phyloP scores from a whole-genome alignment of 2,113 vertebrate genomes.

The Arizona elegans region DNA sequence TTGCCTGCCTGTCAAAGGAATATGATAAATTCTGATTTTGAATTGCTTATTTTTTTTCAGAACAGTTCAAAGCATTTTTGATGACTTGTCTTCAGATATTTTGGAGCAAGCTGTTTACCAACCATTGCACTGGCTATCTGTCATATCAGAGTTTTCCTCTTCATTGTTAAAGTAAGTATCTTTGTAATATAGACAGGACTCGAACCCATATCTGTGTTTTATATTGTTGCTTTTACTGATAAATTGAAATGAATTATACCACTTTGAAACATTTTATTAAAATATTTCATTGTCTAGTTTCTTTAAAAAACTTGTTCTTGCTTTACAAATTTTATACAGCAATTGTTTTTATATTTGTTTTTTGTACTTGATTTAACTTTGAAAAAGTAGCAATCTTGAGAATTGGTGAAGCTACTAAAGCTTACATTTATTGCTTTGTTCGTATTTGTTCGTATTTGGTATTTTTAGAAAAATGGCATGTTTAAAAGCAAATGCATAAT shows the following conservation, averaged over 20 bases:
- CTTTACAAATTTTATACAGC: neutral
- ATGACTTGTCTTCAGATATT: conserved; percentile 51
- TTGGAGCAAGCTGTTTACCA: conserved; percentile 51
- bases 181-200: neutral
- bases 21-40: conserved; percentile 15
- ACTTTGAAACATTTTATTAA: neutral
- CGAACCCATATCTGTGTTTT: neutral
- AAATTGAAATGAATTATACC: neutral
- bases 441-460: neutral
- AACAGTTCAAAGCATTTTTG: conserved; percentile 67
- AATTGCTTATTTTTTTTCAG: conserved; percentile 66
- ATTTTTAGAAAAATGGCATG: conserved; percentile 33
- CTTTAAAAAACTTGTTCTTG: neutral
- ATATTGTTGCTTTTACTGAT: neutral
- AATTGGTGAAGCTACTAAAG: conserved; percentile 27
- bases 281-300: neutral
- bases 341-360: neutral
- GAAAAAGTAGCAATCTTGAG: conserved; percentile 11
- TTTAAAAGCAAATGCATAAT: conserved; percentile 53
- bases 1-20: conserved; percentile 33
- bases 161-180: conserved; percentile 68
- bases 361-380: conserved; percentile 27
- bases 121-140: conserved; percentile 76
- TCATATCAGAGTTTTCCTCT: conserved; percentile 73
- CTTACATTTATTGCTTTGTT: conserved; percentile 18